Evolutionary conservation across 2,888 invertebrate genomes (phyloP), one percentile per base, ranked within the genome.

Genomic region (Uropetala carovei): DNA sequence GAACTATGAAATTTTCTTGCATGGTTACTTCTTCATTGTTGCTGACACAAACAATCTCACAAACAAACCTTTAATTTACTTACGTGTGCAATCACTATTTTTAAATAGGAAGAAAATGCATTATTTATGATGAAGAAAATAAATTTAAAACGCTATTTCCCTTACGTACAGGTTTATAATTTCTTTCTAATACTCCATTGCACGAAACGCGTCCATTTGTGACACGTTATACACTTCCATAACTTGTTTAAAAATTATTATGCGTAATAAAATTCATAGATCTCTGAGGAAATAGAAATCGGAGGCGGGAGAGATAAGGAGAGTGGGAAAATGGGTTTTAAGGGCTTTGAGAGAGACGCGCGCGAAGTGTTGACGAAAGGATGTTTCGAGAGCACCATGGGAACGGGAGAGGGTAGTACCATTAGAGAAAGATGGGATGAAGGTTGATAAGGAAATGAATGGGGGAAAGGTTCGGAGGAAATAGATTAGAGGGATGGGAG

Each of bases 401-500:
- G 11, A 27, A 75, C 27, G 27, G 22, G 22, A 22, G 7, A 27
- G 75, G 22, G 27, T 75, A 75, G 22, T 75, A 75, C 22, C 75
- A 75, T 75, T 27, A 75, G 75, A 75, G 68, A 75, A 75, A 75
- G 43, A 18, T 27, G 75, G 27, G 13, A 22, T 75, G 75, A 43
- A 43, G 43, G 43, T 43, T 43, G 75, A 75, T 75, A 13, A 75
- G 75, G 75, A 75, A 75, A 75, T 75, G 75, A 75, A 75, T 75
- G 75, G 22, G 75, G 75, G 75, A 75, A 75, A 75, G 22, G n/a
- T 75, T 75, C 27, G 75, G 22, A 22, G 22, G 22, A 75, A 75
- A 75, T 18, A 75, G 75, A n/a, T 75, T 75, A 75, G 75, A 75
- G 22, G 75, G 27, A 43, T 43, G 43, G 22, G 13, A 18, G 68